Percentiles rank a stretch among this genome's conserved stretches.
phyloP scores from a whole-genome alignment of 2,113 vertebrate species.

The Malurus melanocephalus region DNA sequence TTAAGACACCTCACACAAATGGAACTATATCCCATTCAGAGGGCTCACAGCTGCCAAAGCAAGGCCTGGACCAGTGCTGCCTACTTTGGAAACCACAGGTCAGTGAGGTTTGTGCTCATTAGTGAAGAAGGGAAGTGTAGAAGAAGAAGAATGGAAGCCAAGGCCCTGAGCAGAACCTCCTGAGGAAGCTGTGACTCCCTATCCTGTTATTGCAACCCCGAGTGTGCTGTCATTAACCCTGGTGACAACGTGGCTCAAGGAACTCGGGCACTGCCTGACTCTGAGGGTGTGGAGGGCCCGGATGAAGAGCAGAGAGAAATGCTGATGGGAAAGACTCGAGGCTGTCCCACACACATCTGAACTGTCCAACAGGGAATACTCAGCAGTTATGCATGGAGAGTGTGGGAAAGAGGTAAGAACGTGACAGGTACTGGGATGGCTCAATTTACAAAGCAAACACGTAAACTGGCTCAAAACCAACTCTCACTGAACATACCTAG shows the following conservation, averaged over 20 bases:
- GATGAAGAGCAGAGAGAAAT: background rate
- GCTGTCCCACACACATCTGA: accelerated
- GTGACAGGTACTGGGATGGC: background rate
- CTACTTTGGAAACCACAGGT: background rate
- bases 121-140: background rate
- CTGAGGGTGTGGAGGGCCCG: accelerated
- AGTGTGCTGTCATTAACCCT: background rate
- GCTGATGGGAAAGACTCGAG: accelerated
- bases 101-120: background rate
- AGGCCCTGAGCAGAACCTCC: background rate
- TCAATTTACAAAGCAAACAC: background rate
- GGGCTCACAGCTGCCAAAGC: background rate
- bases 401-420: background rate
- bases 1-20: background rate
- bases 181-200: background rate
- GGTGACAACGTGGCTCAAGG: background rate
- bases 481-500: background rate
- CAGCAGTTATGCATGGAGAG: background rate
- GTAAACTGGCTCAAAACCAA: background rate
- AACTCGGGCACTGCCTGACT: background rate
- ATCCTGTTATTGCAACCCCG: accelerated
- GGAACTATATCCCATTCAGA: background rate
- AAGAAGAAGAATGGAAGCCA: background rate
- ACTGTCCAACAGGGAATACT: background rate
- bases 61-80: background rate